Evolutionary conservation across 1,140 invertebrate genomes (phyloP), one percentile per base, ranked within the genome.

Genomic region (Spodoptera frugiperda): DNA sequence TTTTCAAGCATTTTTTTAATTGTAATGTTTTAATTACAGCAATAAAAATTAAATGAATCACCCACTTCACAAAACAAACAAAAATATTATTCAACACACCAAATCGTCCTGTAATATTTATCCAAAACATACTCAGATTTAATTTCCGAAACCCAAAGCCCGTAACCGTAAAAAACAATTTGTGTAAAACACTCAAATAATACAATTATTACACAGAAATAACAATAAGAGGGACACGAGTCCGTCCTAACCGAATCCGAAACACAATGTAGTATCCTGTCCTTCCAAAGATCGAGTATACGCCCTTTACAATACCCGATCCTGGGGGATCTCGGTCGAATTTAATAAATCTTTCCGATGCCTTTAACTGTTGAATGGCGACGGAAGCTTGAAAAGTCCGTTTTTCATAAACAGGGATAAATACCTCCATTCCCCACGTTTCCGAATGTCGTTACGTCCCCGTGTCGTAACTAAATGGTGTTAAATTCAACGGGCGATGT

Each of bases 311-410:
- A 76, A 76, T 79, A 65, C 57, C 19, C 73, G 33, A 10, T 68
- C 53, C 73, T 46, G 39, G 17, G 39, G 72, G 55, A 73, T 78
- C 54, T 33, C 14, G n/a, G 59, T 76, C 49, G 63, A 77, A 79
- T 82, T 82, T 79, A 79, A 82, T 82, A 82, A 82, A 79, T 82
- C 81, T 76, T 72, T 57, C 74, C 57, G 15, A 61, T 79, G 73
- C 48, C 67, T 79, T 72, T 44, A 46, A 54, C 49, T 71, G 63
- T 57, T 74, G 75, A 74, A 80, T 61, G 46, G 67, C 14, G 21
- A 25, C 55, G 78, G 78, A 79, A 57, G 65, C 75, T 65, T 3
- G 21, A 11, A 48, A 21, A 77, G 33, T 70, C 68, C 75, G 72
- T 67, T 77, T 65, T 77, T 80, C 78, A 77, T 77, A 78, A 79